phyloP scores from a whole-genome alignment of 1,140 invertebrate species.

The Macrotrachela quadricornifera region DNA sequence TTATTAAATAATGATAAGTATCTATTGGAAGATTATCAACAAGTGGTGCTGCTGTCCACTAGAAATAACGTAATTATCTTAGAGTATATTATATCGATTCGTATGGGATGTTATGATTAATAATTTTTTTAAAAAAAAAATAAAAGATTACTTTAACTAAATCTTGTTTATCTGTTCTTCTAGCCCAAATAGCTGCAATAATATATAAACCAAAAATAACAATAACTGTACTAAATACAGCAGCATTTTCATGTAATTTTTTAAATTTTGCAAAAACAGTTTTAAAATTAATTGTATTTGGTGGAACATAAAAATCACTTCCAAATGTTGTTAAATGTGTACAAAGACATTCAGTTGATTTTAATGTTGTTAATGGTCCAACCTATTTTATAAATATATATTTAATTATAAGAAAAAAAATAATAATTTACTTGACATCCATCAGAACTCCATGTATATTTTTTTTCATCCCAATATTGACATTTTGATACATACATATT shows the following conservation, averaged over 20 bases:
- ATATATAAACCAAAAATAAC: conserved; percentile 31
- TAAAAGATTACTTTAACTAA: conserved; percentile 8
- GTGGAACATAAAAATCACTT: conserved; percentile 34
- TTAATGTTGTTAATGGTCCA: conserved; percentile 17
- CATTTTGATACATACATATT: conserved; percentile 12
- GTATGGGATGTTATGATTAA: no score
- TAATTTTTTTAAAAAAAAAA: no score
- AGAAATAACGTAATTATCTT: no score
- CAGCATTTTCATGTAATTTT: conserved; percentile 23
- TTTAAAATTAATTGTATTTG: conserved; percentile 37
- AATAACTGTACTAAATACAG: conserved; percentile 32
- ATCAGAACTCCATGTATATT: conserved; percentile 19
- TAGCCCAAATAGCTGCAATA: conserved; percentile 30
- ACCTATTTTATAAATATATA: conserved; percentile 12
- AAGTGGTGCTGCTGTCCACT: conserved; percentile 26
- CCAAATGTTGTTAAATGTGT: conserved; percentile 38
- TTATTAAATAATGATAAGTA: conserved; percentile 25
- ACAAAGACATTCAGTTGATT: conserved; percentile 32
- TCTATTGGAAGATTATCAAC: conserved; percentile 29
- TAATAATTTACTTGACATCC: conserved; percentile 13
- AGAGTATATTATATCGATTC: no score
- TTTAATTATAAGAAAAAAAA: neutral
- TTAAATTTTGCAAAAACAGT: conserved; percentile 34
- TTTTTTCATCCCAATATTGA: conserved; percentile 23
- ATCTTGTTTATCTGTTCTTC: conserved; percentile 34